Evolutionary conservation across 2,113 vertebrate genomes (phyloP), one percentile per base, ranked within the genome.

Genomic region (Trogon surrucura): DNA sequence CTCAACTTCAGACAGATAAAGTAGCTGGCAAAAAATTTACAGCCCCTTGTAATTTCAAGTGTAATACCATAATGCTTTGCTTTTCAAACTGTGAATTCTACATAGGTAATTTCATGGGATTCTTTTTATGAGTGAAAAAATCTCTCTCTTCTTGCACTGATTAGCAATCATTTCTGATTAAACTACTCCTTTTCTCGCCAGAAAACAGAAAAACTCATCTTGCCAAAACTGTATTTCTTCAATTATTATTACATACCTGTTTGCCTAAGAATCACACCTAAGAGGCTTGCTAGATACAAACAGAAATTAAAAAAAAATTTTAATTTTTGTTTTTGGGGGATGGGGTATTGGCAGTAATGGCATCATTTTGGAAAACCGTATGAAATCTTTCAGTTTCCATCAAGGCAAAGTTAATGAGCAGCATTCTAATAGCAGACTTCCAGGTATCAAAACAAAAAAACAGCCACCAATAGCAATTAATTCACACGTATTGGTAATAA

Each of bases 61-160:
- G 16, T 4, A 78, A 74, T 29, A 84, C 7, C 64, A 89, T 12
- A 41, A 25, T 48, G 32, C 4, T 80, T 89, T 81, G 48, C 5
- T 81, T 94, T 66, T 78, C 56, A 88, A 85, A 44, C 47, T 61
- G 34, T 80, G 77, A 92, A 94, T 91, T 92, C 51, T 34, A 90
- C 36, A 51, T 3, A 69, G 54, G 29, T 72, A 64, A 64, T 81
- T 81, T 89, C 70, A 92, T 32, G 30, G 27, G 32, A 84, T 64
- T 71, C 22, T 47, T 85, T 61, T 57, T 54, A 29, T 18, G 22
- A 70, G 50, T 23, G 62, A 89, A 82, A 53, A 81, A 66, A 36
- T 32, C 8, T 26, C 13, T 20, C 27, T 80, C 45, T 38, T 77
- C 57, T 82, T 89, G 71, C 62, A 89, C 36, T 51, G 17, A 72